These are phyloP conservation scores for Isichthys henryi DNA, from an alignment of 2,113 vertebrate genomes.

Conservation along the genomic window DNA sequence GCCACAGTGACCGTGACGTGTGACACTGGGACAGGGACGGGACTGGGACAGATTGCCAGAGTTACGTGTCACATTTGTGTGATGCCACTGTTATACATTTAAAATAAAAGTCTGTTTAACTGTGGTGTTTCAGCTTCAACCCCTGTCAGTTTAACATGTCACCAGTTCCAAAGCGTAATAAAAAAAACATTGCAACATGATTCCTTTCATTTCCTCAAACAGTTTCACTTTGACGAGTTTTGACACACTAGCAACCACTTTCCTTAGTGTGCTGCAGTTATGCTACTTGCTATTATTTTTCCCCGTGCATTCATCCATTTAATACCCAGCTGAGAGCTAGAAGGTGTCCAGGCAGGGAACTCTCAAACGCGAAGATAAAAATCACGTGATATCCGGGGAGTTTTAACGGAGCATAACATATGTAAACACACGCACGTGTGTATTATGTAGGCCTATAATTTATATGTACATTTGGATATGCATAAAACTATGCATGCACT, in stretches of 20 bases:
- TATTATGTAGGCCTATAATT: not conserved
- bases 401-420: not conserved
- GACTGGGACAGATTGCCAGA: not conserved
- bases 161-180: not conserved
- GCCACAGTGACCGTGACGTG: not conserved
- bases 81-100: not conserved
- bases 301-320: not conserved
- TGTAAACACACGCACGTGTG: not conserved
- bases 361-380: not conserved
- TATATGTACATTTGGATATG: not conserved
- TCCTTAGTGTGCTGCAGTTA: not conserved
- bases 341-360: not conserved
- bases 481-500: not conserved
- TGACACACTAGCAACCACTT: not conserved
- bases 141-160: not conserved
- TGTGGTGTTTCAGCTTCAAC: not conserved
- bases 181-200: not conserved
- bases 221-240: not conserved
- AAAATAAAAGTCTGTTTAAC: not conserved
- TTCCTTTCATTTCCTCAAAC: not conserved
- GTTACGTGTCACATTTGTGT: not conserved
- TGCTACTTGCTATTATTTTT: not conserved
- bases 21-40: not conserved
- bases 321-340: not conserved
- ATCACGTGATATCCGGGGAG: not conserved